Percentiles rank a stretch among this genome's conserved stretches.
These are phyloP conservation scores for Malaclemys terrapin DNA, from an alignment of 2,113 vertebrate species.

Conservation along the genomic window DNA sequence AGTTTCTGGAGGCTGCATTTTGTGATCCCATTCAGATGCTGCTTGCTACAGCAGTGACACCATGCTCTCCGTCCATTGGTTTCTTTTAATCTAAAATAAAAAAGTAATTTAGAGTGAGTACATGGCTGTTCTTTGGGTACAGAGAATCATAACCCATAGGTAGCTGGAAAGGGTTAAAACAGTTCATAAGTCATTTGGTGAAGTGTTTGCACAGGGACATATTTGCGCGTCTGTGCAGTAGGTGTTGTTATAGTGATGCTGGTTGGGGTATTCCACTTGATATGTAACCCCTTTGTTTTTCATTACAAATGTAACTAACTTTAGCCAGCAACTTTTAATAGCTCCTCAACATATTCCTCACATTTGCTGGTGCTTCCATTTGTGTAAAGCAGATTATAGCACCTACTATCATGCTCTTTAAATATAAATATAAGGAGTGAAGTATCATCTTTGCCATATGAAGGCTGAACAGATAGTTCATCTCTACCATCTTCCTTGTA, in stretches of 20 bases:
- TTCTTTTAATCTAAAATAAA: background rate
- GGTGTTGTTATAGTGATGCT: background rate
- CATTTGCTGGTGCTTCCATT: background rate
- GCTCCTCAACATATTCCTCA: background rate
- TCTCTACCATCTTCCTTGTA: accelerated
- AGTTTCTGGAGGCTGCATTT: background rate
- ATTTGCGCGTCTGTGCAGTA: background rate
- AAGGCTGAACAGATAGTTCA: background rate
- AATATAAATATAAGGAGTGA: background rate
- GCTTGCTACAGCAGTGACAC: background rate
- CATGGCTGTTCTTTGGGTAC: accelerated
- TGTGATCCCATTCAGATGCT: background rate
- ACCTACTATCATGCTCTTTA: accelerated
- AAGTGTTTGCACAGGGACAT: background rate
- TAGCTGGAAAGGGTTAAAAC: background rate
- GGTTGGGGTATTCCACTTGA: conserved; percentile 4
- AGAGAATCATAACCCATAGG: background rate
- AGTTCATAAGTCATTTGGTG: background rate
- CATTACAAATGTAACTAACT: background rate
- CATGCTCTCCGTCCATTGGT: background rate
- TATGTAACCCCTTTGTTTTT: background rate
- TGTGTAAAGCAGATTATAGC: background rate
- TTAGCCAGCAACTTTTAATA: conserved; percentile 21
- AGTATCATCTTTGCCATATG: background rate
- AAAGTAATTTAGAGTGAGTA: background rate